A percentile compares a stretch with the other conserved stretches of the same genome.
Conservation (phyloP, 2,113 vertebrate species). For the Lethenteron camtschaticum region DNA sequence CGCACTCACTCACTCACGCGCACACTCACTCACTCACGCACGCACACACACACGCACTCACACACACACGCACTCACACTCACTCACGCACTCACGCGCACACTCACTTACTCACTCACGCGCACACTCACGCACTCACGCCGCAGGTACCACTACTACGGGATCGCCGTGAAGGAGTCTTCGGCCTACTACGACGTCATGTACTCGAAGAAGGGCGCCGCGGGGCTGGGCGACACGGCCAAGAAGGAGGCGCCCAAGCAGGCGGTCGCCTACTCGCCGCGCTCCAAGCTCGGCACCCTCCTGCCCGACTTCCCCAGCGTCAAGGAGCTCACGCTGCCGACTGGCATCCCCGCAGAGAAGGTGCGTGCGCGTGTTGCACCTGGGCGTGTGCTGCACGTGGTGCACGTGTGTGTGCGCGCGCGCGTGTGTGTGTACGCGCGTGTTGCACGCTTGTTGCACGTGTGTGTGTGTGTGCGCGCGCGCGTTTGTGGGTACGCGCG, state of each 20-base stretch:
- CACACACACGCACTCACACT: not conserved
- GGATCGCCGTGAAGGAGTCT: constrained; percentile 89
- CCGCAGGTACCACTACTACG: constrained; percentile 93
- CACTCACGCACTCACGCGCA: not conserved
- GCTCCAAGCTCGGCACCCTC: constrained; percentile 92
- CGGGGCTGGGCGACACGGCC: constrained; percentile 94
- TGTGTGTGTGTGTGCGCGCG: too few species aligned
- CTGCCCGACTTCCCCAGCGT: constrained; percentile 99
- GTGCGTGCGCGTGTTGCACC: constrained; percentile 46
- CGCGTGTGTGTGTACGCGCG: too few species aligned
- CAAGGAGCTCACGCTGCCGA: constrained; percentile 96
- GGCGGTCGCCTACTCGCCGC: constrained; percentile 98
- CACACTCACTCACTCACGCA: too few species aligned
- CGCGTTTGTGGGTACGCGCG: too few species aligned
- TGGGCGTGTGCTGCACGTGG: constrained; percentile 18
- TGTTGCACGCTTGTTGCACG: too few species aligned
- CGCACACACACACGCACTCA: too few species aligned
- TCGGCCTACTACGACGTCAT: constrained; percentile 98
- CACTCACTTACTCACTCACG: constrained; percentile 8
- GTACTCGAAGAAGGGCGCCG: constrained; percentile 98
- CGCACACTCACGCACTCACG: not conserved
- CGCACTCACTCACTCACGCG: too few species aligned
- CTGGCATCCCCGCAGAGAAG: constrained; percentile 95
- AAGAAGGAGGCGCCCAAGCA: constrained; percentile 99
- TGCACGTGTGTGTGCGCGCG: too few species aligned